Base-by-base conservation (phyloP, 2,797 vertebrate genomes). In the Limnodromus scolopaceus region DNA sequence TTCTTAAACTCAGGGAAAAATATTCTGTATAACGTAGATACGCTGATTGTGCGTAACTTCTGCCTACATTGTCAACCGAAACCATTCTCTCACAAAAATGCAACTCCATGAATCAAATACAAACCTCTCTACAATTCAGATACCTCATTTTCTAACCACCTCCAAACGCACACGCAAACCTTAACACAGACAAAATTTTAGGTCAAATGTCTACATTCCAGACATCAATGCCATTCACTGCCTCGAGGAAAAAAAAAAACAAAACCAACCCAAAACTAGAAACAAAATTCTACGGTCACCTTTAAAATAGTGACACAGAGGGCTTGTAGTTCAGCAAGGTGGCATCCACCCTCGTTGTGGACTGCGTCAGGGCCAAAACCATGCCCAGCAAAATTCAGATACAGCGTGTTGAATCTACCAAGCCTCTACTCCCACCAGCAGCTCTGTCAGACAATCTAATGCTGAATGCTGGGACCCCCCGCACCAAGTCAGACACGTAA, bases 401-500 rank as follows among this genome's bases (percentile, higher is more conserved):
- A n/a, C n/a, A 69, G 34, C 6, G 4, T 60, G 58, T 5, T 38
- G 58, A 38, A 60, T 38, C 38, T 60, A 25, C 12, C 58, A 60
- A 60, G 58, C 36, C 34, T 46, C 45, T 2, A 27, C 16, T 13
- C 46, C 9, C 28, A 32, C 15, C 6, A 72, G 13, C 27, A 76
- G 23, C 61, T 51, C 46, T 34, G 27, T n/a, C 20, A 43, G 49
- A 9, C 0, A 0, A 18, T 36, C 24, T 39, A 25, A 4, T 6
- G 17, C 53, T 22, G 9, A 60, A 16, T 7, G n/a, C 58, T n/a
- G 43, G 6, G n/a, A 3, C 27, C 32, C 30, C 12, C 84, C 51
- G 23, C 0, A 36, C 7, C 10, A 23, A 54, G 19, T 23, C 65
- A 39, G 36, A 36, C 49, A 55, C 0, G 0, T 23, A 36, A 45